Percentiles rank a stretch among this genome's conserved stretches.
Conservation (phyloP, 2,113 vertebrate species). For the Parus major region DNA sequence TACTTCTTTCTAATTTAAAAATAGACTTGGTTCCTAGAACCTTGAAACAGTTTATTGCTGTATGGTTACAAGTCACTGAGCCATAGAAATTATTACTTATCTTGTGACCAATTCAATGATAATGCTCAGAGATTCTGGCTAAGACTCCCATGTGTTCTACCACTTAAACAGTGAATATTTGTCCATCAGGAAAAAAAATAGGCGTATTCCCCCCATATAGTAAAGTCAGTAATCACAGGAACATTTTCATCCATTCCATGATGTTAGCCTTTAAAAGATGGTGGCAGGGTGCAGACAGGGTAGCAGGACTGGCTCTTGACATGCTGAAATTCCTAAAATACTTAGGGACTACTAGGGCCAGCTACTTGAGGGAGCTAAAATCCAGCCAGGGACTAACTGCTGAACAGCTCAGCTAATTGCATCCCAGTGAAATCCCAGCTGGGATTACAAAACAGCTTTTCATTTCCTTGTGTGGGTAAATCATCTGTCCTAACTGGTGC, state of each 20-base stretch:
- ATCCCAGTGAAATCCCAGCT: not conserved
- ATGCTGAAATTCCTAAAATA: not conserved
- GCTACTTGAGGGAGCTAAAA: not conserved
- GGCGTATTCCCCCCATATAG: rapidly evolving
- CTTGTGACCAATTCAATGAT: not conserved
- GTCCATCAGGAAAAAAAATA: not conserved
- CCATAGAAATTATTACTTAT: not conserved
- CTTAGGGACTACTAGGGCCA: not conserved
- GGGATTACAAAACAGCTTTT: not conserved
- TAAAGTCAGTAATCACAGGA: not conserved
- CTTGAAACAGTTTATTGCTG: not conserved
- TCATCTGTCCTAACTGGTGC: not conserved
- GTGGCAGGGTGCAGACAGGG: not conserved
- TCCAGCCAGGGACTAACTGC: not conserved
- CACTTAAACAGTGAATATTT: not conserved
- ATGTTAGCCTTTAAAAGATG: not conserved
- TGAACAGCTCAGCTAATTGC: not conserved
- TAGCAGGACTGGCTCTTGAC: not conserved
- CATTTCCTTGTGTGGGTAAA: not conserved
- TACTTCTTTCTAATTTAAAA: not conserved
- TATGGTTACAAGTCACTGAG: not conserved
- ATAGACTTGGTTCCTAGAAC: not conserved
- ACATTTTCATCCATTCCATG: not conserved
- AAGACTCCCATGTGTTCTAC: not conserved
- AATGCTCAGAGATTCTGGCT: not conserved